Evolutionary conservation across 2,888 invertebrate species (phyloP).

Genomic region (Diaphora mendica): DNA sequence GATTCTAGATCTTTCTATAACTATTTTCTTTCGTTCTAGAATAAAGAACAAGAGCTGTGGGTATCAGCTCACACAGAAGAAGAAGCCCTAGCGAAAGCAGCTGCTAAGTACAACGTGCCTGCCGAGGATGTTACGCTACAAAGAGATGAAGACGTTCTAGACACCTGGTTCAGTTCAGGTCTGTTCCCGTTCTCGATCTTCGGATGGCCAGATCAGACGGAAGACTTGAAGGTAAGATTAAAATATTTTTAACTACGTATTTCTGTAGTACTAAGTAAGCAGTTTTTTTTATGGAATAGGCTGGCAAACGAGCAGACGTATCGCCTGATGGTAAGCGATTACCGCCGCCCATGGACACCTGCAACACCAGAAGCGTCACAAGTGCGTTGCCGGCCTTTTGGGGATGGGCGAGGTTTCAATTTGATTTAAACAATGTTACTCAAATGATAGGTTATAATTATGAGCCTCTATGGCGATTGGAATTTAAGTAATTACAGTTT

Average conservation of each 20-base stretch:
- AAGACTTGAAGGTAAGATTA: slow-evolving; percentile 86
- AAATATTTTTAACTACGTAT: neutral
- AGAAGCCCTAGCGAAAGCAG: slow-evolving; percentile 93
- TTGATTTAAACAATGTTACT: too few species aligned
- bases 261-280: neutral
- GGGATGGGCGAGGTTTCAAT: too few species aligned
- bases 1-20: neutral
- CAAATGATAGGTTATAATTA: too few species aligned
- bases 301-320: too few species aligned
- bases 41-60: slow-evolving; percentile 89
- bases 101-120: slow-evolving; percentile 88
- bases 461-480: too few species aligned
- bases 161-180: slow-evolving; percentile 99
- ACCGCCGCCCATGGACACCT: too few species aligned
- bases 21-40: slow-evolving; percentile 9
- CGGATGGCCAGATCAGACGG: slow-evolving; percentile 97
- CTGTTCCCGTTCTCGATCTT: slow-evolving; percentile 98
- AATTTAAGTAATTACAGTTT: too few species aligned
- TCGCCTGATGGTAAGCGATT: too few species aligned
- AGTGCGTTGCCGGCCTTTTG: too few species aligned
- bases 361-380: too few species aligned
- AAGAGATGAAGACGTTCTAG: slow-evolving; percentile 98
- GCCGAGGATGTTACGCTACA: slow-evolving; percentile 84
- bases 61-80: slow-evolving; percentile 90
- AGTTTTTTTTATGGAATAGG: too few species aligned